These are phyloP conservation scores for Lithophane ornitopus DNA, from an alignment of 2,888 invertebrate genomes.

Conservation along the genomic window DNA sequence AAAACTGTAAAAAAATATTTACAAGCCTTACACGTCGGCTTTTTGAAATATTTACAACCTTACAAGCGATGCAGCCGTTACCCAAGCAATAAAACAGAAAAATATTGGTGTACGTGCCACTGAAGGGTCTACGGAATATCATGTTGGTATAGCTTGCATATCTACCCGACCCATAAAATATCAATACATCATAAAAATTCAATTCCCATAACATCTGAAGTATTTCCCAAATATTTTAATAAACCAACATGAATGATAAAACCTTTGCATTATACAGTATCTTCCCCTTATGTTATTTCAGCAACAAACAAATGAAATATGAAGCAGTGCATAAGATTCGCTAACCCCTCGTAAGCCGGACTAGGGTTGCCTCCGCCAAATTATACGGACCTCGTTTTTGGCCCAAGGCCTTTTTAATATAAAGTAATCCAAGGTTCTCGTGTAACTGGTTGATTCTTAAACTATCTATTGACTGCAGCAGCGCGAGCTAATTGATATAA, in stretches of 20 bases:
- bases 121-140: background rate
- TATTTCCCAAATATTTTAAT: conserved; percentile 53
- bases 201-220: conserved; percentile 36
- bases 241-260: conserved; percentile 56
- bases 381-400: conserved; percentile 57
- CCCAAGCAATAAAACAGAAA: conserved; percentile 28
- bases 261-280: conserved; percentile 56
- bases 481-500: conserved; percentile 80
- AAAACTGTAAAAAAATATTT: background rate
- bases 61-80: conserved; percentile 6
- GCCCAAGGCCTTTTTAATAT: conserved; percentile 7
- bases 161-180: conserved; percentile 23
- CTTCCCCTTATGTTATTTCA: conserved; percentile 70
- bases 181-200: conserved; percentile 15
- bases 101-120: conserved; percentile 5
- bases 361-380: conserved; percentile 64
- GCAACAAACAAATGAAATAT: conserved; percentile 70
- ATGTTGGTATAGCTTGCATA: background rate
- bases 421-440: conserved; percentile 49
- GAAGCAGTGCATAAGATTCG: conserved; percentile 69
- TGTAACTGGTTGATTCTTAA: conserved; percentile 64
- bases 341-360: conserved; percentile 58
- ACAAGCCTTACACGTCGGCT: background rate
- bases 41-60: conserved; percentile 24
- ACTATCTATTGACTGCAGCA: conserved; percentile 62